Evolutionary conservation across 2,888 invertebrate species (phyloP).

Genomic region (Pteria penguin): DNA sequence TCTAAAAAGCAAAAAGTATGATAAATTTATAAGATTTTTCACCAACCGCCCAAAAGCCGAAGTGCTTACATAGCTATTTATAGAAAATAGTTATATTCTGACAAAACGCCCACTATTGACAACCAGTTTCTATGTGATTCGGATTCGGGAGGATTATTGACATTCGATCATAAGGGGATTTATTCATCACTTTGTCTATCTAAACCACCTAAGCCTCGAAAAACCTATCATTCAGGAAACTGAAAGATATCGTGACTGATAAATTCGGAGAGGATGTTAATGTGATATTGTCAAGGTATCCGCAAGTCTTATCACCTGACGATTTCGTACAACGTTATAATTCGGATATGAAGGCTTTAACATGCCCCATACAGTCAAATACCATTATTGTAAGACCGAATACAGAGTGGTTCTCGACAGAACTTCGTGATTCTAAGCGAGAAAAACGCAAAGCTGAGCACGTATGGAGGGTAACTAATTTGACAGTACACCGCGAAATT

Average conservation of each 20-base stretch:
- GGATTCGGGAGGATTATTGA: background rate
- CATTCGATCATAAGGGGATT: background rate
- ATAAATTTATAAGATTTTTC: too few relatives aligned
- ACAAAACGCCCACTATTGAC: too few relatives aligned
- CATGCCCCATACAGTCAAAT: conserved; percentile 4
- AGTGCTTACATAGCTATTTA: too few relatives aligned
- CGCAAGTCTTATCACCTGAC: too few relatives aligned
- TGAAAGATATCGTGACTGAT: background rate
- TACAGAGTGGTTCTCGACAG: background rate
- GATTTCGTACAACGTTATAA: too few relatives aligned
- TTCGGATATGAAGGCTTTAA: background rate
- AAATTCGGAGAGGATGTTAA: background rate
- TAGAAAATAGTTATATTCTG: too few relatives aligned
- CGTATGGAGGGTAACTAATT: background rate
- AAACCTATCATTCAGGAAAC: background rate
- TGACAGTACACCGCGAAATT: background rate
- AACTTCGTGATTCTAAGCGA: background rate
- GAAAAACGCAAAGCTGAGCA: background rate
- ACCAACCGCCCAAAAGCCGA: too few relatives aligned
- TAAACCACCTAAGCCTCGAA: background rate
- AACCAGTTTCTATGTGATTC: background rate
- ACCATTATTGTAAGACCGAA: background rate
- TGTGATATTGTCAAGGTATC: too few relatives aligned
- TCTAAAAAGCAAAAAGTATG: too few relatives aligned
- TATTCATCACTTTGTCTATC: background rate